A percentile compares a stretch with the other conserved stretches of the same genome.
These are phyloP conservation scores for Cepaea hortensis DNA, from an alignment of 2,888 invertebrate genomes.

Conservation along the genomic window DNA sequence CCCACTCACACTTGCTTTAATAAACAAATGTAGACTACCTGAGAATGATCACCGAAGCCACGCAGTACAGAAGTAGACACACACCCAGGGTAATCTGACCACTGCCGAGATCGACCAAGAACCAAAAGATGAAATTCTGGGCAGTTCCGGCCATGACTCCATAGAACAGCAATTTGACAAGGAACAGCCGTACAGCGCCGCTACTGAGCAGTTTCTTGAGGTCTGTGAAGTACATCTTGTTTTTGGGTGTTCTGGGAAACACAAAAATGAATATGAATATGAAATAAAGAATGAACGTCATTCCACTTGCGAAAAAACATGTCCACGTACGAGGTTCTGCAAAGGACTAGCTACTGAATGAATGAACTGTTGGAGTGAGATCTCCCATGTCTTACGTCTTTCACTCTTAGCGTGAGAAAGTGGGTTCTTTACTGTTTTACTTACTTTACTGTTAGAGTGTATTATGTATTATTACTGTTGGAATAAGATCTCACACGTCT, in stretches of 20 bases:
- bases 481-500: too few relatives aligned
- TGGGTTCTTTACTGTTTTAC: too few relatives aligned
- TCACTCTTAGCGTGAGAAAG: too few relatives aligned
- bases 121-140: constrained; percentile 90
- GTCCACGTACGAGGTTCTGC: too few relatives aligned
- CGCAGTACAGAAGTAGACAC: constrained; percentile 58
- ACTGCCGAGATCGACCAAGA: constrained; percentile 79
- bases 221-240: constrained; percentile 19
- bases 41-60: constrained; percentile 47
- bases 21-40: constrained; percentile 69
- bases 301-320: too few relatives aligned
- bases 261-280: too few relatives aligned
- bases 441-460: too few relatives aligned
- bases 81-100: constrained; percentile 58
- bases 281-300: too few relatives aligned
- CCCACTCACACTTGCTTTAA: not conserved
- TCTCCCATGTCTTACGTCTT: too few relatives aligned
- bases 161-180: constrained; percentile 86
- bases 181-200: constrained; percentile 80
- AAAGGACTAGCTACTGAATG: too few relatives aligned
- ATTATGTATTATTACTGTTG: too few relatives aligned
- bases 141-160: constrained; percentile 93
- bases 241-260: constrained; percentile 37
- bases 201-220: constrained; percentile 29
- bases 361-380: too few relatives aligned